Percentiles rank a stretch among this genome's conserved stretches.
These are phyloP conservation scores for Adelosebastes latens DNA, from an alignment of 2,797 vertebrate species.

Conservation along the genomic window DNA sequence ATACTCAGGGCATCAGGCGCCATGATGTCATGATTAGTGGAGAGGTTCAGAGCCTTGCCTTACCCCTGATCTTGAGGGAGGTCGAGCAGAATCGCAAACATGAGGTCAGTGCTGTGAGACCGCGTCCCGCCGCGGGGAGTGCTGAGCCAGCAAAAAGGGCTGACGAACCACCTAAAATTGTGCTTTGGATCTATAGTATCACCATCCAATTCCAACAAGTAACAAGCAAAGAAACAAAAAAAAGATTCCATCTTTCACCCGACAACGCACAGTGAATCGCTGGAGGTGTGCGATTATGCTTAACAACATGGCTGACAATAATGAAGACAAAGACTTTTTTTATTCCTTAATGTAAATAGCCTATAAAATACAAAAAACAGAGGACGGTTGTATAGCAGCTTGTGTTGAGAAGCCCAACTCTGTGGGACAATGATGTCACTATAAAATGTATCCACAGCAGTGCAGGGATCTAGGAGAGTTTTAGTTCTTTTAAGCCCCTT, in stretches of 20 bases:
- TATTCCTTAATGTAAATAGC: conserved; percentile 80
- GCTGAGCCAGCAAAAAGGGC: conserved; percentile 55
- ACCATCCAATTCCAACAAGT: conserved; percentile 45
- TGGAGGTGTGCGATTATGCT: conserved; percentile 47
- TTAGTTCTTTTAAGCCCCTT: conserved; percentile 73
- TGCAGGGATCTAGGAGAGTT: conserved; percentile 72
- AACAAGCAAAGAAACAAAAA: conserved; percentile 33
- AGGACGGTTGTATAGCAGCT: conserved; percentile 74
- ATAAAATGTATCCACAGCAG: conserved; percentile 83
- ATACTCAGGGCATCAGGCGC: conserved; percentile 86
- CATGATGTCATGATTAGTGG: conserved; percentile 87
- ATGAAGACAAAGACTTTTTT: conserved; percentile 68
- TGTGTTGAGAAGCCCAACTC: conserved; percentile 73
- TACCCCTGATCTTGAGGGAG: conserved; percentile 64
- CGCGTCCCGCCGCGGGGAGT: conserved; percentile 10
- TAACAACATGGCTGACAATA: conserved; percentile 59
- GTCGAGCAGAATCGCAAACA: conserved; percentile 38
- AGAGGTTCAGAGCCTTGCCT: conserved; percentile 80
- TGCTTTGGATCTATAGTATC: conserved; percentile 60
- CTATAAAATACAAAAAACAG: conserved; percentile 71
- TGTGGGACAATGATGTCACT: conserved; percentile 85
- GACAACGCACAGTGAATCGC: conserved; percentile 45
- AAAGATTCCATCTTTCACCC: conserved; percentile 49
- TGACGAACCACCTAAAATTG: conserved; percentile 55
- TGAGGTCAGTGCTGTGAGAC: conserved; percentile 29